A percentile compares a stretch with the other conserved stretches of the same genome.
phyloP scores from a whole-genome alignment of 2,888 invertebrate species.

The Gymnosoma rotundatum region DNA sequence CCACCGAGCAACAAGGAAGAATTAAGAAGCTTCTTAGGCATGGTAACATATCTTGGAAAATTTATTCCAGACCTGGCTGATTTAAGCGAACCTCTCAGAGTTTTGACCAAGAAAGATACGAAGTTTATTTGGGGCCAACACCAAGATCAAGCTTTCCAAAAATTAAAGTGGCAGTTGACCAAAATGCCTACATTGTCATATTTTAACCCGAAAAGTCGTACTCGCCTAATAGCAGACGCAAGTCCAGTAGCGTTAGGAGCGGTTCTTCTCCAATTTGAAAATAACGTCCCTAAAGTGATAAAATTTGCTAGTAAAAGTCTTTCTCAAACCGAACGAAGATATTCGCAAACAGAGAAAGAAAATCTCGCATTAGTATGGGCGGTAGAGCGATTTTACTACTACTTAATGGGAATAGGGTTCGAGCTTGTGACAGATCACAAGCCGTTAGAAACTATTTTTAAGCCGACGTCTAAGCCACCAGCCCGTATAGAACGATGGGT shows the following conservation, averaged over 20 bases:
- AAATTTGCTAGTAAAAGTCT: background rate
- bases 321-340: background rate
- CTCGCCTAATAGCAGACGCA: background rate
- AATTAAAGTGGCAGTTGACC: background rate
- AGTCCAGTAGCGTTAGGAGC: background rate
- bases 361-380: background rate
- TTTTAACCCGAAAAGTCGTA: background rate
- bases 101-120: background rate
- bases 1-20: constrained; percentile 20
- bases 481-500: background rate
- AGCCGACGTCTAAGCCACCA: background rate
- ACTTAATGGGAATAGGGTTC: background rate
- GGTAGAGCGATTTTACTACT: too few relatives aligned
- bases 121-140: constrained; percentile 11
- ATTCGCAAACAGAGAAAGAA: background rate
- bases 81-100: background rate
- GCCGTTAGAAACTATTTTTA: background rate
- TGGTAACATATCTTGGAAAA: constrained; percentile 27
- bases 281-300: background rate
- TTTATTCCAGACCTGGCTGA: background rate
- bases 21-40: constrained; percentile 23
- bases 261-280: background rate
- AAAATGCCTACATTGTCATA: background rate
- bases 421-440: background rate
- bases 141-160: background rate